These are phyloP conservation scores for Eolophus roseicapilla DNA, from an alignment of 2,113 vertebrate species.

Conservation along the genomic window DNA sequence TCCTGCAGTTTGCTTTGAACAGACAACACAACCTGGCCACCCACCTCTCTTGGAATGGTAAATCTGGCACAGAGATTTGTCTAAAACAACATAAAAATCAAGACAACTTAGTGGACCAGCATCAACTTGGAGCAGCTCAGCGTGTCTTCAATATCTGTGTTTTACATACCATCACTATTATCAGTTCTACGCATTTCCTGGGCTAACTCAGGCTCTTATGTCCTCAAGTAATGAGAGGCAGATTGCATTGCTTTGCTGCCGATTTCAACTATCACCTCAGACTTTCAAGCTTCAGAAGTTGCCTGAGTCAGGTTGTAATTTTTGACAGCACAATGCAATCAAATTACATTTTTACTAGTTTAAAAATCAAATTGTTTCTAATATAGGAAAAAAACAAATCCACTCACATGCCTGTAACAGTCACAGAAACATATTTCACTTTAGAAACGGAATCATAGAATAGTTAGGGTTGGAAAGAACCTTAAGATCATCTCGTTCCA, in stretches of 20 bases:
- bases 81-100: neutral
- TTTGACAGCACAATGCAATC: neutral
- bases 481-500: neutral
- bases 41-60: neutral
- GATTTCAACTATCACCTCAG: neutral
- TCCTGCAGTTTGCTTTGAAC: neutral
- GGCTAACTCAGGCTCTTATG: neutral
- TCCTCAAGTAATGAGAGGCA: accelerated
- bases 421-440: neutral
- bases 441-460: neutral
- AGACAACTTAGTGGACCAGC: neutral
- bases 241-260: neutral
- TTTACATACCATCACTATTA: neutral
- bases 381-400: neutral
- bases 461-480: neutral
- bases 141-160: neutral
- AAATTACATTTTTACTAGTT: neutral
- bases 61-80: neutral
- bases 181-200: neutral
- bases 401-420: neutral
- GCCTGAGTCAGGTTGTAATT: neutral
- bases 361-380: neutral
- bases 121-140: neutral
- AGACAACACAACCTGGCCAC: neutral
- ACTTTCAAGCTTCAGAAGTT: neutral